Percentiles rank a stretch among this genome's conserved stretches.
Conservation (phyloP, 2,113 vertebrate species). For the Nothocercus julius region DNA sequence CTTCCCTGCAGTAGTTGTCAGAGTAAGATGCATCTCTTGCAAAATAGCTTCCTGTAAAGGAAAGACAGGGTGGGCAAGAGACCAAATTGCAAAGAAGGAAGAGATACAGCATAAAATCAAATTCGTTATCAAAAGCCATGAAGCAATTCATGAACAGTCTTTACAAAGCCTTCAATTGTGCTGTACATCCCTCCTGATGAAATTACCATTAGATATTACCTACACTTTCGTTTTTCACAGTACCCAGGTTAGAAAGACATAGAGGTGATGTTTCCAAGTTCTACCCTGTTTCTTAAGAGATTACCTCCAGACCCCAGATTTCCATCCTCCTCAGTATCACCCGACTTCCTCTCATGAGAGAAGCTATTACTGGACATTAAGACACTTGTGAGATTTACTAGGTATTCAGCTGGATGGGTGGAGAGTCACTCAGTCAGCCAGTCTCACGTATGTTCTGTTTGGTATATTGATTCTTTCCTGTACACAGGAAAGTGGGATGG, state of each 20-base stretch:
- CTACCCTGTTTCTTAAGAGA: not conserved
- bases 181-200: not conserved
- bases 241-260: not conserved
- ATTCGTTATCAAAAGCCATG: not conserved
- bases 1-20: slow-evolving; percentile 71
- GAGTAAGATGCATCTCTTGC: slow-evolving; percentile 89
- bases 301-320: not conserved
- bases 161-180: not conserved
- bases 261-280: not conserved
- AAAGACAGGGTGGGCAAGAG: not conserved
- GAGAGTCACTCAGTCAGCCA: not conserved
- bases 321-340: not conserved
- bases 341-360: not conserved
- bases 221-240: not conserved
- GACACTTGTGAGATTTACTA: not conserved
- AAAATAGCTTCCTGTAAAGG: slow-evolving; percentile 90
- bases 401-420: not conserved
- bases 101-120: not conserved
- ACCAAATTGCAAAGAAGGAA: not conserved
- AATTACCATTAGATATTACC: not conserved
- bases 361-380: not conserved
- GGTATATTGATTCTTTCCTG: not conserved
- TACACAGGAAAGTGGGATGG: not conserved
- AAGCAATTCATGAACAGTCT: not conserved
- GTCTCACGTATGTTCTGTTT: not conserved